Evolutionary conservation across 2,113 vertebrate species (phyloP).

Genomic region (Andinoacara biseriatus): DNA sequence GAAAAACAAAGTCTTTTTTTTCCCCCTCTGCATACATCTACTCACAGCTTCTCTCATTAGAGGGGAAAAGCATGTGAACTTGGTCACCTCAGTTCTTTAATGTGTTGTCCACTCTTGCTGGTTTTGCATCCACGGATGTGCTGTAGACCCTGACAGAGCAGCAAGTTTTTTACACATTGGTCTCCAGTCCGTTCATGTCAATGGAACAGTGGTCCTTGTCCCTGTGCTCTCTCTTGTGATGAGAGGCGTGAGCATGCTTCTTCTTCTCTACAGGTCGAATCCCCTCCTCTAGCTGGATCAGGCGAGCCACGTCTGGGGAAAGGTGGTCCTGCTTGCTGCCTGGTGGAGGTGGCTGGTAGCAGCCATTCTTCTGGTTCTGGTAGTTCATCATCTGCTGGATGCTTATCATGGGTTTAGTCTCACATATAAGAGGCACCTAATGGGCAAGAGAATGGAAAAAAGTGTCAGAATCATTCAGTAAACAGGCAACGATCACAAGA

Average conservation of each 20-base stretch:
- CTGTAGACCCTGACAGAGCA: not conserved
- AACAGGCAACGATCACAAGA: not conserved
- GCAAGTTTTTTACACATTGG: slow-evolving; percentile 85
- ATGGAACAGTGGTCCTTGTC: slow-evolving; percentile 92
- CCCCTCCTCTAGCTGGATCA: slow-evolving; percentile 87
- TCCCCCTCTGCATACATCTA: not conserved
- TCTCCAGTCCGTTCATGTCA: slow-evolving; percentile 96
- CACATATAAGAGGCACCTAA: slow-evolving; percentile 88
- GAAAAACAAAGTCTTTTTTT: slow-evolving; percentile 46
- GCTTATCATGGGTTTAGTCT: slow-evolving; percentile 91
- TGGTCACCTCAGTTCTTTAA: not conserved
- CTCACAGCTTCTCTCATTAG: not conserved
- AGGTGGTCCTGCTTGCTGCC: slow-evolving; percentile 79
- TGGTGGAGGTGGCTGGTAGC: slow-evolving; percentile 75
- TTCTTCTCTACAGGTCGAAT: slow-evolving; percentile 79
- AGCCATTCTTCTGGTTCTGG: slow-evolving; percentile 94
- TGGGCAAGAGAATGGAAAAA: not conserved
- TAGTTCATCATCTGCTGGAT: slow-evolving; percentile 93
- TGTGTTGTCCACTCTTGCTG: not conserved
- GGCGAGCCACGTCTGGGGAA: slow-evolving; percentile 82
- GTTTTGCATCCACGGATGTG: slow-evolving; percentile 6
- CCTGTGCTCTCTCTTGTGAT: slow-evolving; percentile 76
- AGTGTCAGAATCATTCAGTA: not conserved
- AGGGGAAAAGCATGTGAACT: slow-evolving; percentile 9
- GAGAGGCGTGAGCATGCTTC: slow-evolving; percentile 73